Percentiles rank a stretch among this genome's conserved stretches.
These are phyloP conservation scores for Phoxinus dragarum DNA, from an alignment of 2,797 vertebrate genomes.

Conservation along the genomic window DNA sequence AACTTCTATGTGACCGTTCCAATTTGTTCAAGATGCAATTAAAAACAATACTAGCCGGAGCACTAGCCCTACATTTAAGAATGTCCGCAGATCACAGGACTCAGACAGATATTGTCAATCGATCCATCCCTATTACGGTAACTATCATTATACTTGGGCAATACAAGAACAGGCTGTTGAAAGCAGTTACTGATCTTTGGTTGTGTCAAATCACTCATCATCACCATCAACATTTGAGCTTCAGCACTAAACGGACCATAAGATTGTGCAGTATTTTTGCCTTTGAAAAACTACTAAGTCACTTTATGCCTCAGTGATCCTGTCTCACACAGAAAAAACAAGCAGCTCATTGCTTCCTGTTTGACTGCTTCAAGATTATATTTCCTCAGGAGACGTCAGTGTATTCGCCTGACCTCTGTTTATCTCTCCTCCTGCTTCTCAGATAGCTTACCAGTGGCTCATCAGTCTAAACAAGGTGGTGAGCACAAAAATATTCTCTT, in stretches of 20 bases:
- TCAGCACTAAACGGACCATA: not conserved
- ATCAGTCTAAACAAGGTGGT: conserved; percentile 37
- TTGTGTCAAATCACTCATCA: not conserved
- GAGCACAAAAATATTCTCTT: conserved; percentile 12
- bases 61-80: no score
- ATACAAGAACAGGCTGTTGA: not conserved
- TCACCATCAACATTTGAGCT: not conserved
- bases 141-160: not conserved
- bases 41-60: no score
- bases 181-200: not conserved
- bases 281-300: conserved; percentile 6
- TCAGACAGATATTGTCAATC: not conserved
- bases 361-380: conserved; percentile 16
- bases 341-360: conserved; percentile 36
- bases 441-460: conserved; percentile 31
- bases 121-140: not conserved
- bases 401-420: conserved; percentile 41
- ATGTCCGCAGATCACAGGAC: not conserved
- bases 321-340: conserved; percentile 6
- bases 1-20: no score
- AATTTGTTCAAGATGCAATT: no score
- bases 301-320: not conserved
- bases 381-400: conserved; percentile 42
- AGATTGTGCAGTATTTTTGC: not conserved
- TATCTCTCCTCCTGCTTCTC: conserved; percentile 30